phyloP scores from a whole-genome alignment of 2,888 invertebrate species.

The Agrilus cyanescens region DNA sequence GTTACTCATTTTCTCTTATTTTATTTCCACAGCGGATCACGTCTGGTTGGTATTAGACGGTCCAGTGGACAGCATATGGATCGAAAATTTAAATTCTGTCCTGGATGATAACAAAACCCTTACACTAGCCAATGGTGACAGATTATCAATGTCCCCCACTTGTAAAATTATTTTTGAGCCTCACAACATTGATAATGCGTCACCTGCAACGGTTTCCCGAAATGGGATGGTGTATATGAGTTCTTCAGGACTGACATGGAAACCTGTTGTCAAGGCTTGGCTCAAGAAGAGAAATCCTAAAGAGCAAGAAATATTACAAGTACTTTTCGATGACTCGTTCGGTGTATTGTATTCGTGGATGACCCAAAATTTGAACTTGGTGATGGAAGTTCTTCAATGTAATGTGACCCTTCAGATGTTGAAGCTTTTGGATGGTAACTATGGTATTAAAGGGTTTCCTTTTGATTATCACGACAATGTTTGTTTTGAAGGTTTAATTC shows the following conservation, averaged over 20 bases:
- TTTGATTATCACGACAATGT: background rate
- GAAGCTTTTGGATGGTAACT: slow-evolving; percentile 60
- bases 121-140: slow-evolving; percentile 90
- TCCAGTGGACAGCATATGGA: slow-evolving; percentile 96
- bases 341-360: slow-evolving; percentile 66
- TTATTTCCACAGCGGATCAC: slow-evolving; percentile 52
- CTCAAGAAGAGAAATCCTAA: slow-evolving; percentile 51
- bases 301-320: slow-evolving; percentile 50
- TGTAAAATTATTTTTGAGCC: slow-evolving; percentile 96
- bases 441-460: background rate
- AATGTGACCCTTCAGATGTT: slow-evolving; percentile 81
- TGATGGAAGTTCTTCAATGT: slow-evolving; percentile 82
- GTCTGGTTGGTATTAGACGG: slow-evolving; percentile 94
- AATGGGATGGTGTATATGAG: slow-evolving; percentile 78
- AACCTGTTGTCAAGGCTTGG: slow-evolving; percentile 81
- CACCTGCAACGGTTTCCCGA: slow-evolving; percentile 88
- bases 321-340: slow-evolving; percentile 67
- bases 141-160: slow-evolving; percentile 85
- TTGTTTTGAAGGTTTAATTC: slow-evolving; percentile 49
- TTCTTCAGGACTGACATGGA: slow-evolving; percentile 87
- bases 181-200: slow-evolving; percentile 94
- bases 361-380: slow-evolving; percentile 67
- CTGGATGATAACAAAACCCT: slow-evolving; percentile 93
- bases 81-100: slow-evolving; percentile 94
- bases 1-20: slow-evolving; percentile 5